phyloP scores from a whole-genome alignment of 2,888 invertebrate genomes.

The Toxonevra muliebris region DNA sequence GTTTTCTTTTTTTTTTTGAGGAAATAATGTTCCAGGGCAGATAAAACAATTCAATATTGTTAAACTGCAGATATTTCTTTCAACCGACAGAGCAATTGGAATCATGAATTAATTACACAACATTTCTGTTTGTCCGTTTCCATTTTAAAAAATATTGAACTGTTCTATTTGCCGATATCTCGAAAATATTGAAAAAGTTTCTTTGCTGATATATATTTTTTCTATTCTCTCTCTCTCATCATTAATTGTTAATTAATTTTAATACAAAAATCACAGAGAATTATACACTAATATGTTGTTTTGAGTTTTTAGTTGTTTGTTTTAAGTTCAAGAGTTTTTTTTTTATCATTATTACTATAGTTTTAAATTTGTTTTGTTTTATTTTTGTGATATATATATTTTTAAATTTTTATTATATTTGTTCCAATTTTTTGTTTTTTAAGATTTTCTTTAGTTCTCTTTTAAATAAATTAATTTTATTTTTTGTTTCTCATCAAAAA shows the following conservation, averaged over 20 bases:
- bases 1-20: not conserved
- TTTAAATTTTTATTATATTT: conserved; percentile 17
- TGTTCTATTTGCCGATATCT: conserved; percentile 23
- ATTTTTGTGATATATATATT: conserved; percentile 12
- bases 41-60: too few species aligned
- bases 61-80: too few species aligned
- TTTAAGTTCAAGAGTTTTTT: not conserved
- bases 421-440: conserved; percentile 8
- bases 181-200: conserved; percentile 3
- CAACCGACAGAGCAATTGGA: too few species aligned
- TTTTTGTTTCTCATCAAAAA: conserved; percentile 8
- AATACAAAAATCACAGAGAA: conserved; percentile 46
- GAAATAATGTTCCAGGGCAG: too few species aligned
- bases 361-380: too few species aligned
- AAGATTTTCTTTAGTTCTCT: too few species aligned
- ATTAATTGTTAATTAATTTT: conserved; percentile 33
- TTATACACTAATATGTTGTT: conserved; percentile 37
- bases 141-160: conserved; percentile 37
- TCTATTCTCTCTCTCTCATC: not conserved
- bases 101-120: not conserved
- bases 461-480: conserved; percentile 16
- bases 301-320: conserved; percentile 9
- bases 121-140: not conserved
- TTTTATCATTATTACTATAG: too few species aligned
- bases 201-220: conserved; percentile 11